These are phyloP conservation scores for Nomada hirtipes DNA, from an alignment of 2,888 invertebrate species.

Conservation along the genomic window DNA sequence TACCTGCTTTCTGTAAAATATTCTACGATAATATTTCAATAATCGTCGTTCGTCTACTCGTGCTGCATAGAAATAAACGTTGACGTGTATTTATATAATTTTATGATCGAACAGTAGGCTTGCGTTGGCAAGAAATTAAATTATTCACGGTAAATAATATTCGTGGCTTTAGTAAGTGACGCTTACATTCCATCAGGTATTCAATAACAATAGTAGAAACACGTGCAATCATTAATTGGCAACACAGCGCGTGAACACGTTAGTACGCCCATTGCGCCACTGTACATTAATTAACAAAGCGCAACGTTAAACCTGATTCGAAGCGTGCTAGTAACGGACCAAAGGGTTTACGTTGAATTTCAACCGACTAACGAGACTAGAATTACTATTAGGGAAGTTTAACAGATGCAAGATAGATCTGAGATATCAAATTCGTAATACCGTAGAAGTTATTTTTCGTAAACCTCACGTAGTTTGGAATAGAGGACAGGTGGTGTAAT, in stretches of 20 bases:
- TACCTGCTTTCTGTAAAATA: no score
- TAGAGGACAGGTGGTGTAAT: no score
- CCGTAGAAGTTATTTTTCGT: no score
- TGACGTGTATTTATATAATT: not conserved
- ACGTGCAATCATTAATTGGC: conserved; percentile 9
- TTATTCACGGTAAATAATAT: not conserved
- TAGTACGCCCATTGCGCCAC: not conserved
- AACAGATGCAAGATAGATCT: not conserved
- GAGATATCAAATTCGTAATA: no score
- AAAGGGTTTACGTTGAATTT: not conserved
- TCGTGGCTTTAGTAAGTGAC: not conserved
- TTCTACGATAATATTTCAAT: no score
- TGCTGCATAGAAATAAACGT: no score
- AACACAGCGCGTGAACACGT: not conserved
- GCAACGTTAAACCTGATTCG: conserved; percentile 5
- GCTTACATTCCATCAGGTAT: not conserved
- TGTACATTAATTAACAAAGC: conserved; percentile 7
- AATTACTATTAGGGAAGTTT: not conserved
- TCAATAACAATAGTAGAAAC: conserved; percentile 4
- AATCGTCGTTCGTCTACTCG: no score
- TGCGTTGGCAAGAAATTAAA: not conserved
- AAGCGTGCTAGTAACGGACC: not conserved
- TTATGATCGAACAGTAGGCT: not conserved
- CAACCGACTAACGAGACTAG: not conserved
- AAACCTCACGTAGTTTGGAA: no score